A percentile compares a stretch with the other conserved stretches of the same genome.
phyloP scores from a whole-genome alignment of 2,113 vertebrate species.

The Peromyscus leucopus region DNA sequence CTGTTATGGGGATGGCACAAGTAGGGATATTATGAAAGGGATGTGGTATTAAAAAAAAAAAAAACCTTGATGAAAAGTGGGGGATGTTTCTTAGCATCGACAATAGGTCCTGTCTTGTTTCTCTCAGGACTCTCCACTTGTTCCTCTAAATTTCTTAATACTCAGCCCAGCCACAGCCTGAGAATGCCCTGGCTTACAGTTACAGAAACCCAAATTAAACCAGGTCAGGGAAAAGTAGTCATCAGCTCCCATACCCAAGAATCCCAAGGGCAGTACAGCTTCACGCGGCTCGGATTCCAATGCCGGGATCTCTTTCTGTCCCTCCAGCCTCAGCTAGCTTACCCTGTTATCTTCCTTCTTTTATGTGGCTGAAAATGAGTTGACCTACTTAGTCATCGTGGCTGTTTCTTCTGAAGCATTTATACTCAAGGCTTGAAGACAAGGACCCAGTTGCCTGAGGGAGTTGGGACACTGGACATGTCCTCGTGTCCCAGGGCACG shows the following conservation, averaged over 20 bases:
- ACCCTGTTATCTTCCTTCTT: not conserved
- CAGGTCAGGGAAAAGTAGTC: not conserved
- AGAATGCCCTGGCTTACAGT: not conserved
- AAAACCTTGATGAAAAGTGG: not conserved
- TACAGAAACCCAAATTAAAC: slow-evolving; percentile 25
- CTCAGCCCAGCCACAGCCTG: not conserved
- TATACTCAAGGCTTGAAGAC: not conserved
- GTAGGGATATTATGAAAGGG: not conserved
- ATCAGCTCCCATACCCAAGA: not conserved
- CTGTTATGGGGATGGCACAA: not conserved
- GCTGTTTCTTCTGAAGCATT: not conserved
- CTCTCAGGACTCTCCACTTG: not conserved
- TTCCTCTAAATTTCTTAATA: not conserved
- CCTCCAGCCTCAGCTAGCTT: not conserved
- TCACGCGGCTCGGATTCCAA: not conserved
- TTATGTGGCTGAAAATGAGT: not conserved
- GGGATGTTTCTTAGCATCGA: not conserved
- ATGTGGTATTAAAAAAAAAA: not conserved
- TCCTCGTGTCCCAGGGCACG: not conserved
- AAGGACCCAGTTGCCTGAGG: not conserved
- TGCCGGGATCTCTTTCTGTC: not conserved
- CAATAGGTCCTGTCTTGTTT: not conserved
- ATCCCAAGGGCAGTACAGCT: not conserved
- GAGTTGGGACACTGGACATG: not conserved
- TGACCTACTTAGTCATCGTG: not conserved